Evolutionary conservation across 1,140 invertebrate species (phyloP), one percentile per base, ranked within the genome.

Genomic region (Medauroidea extradentata): DNA sequence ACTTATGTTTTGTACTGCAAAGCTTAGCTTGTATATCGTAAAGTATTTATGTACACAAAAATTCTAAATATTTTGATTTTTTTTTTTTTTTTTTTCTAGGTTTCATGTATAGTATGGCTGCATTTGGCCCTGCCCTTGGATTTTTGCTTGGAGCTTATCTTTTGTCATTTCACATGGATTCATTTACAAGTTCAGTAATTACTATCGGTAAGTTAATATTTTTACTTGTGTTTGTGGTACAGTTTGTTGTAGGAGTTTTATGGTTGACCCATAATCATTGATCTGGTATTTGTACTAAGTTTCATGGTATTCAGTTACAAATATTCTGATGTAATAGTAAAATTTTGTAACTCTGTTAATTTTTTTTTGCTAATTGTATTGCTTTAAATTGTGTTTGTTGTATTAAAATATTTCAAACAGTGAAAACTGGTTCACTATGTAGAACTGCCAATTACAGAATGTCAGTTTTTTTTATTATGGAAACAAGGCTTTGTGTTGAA

Each of bases 81-180:
- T 43, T 53, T 57, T 7, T 61, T 63, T 42, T 65, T 63, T 64
- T 71, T 65, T 71, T 82, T 81, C 55, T 73, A 87, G 90, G 90
- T 65, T 90, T 88, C 73, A 92, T 91, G 86, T 94, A 95, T 75
- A 91, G 91, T 69, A 93, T 94, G 86, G 91, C 91, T 14, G 91
- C 93, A 1, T 90, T 97, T 75, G 94, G 94, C 27, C 93, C 94
- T 7, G 94, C 95, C 3, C 78, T 94, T 3, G 94, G 94, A 46
- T 97, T 94, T 71, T 75, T 96, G 44, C 79, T 94, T 13, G 93
- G 93, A 57, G 90, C 90, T n/a, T 92, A 93, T 77, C 79, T 97
- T 41, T 78, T 97, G 1, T 89, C 90, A 11, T 88, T 94, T 69
- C 91, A 94, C 74, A 91, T 92, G 83, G 93, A 96, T 71, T 89